Conservation (phyloP, 2,113 vertebrate genomes). For the Amblyopsis rosae region DNA sequence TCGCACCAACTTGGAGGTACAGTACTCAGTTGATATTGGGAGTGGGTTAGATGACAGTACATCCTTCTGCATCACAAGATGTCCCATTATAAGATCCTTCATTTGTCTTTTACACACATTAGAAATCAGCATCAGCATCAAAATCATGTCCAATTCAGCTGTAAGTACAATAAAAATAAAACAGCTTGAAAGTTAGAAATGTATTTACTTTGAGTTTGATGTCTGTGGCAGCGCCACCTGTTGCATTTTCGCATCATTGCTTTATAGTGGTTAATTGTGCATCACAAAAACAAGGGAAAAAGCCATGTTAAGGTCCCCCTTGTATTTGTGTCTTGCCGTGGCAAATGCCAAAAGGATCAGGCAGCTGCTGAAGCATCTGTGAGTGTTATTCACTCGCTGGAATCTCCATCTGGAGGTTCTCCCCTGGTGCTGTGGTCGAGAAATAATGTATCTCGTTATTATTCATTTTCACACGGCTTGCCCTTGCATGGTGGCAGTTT, state of each 20-base stretch:
- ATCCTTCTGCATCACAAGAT: too few species aligned
- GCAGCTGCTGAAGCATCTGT: conserved; percentile 74
- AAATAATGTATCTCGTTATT: conserved; percentile 68
- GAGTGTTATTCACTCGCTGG: conserved; percentile 54
- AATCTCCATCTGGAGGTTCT: conserved; percentile 62
- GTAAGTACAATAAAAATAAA: background rate
- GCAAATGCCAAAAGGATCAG: conserved; percentile 70
- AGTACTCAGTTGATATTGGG: too few species aligned
- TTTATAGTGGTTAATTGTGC: conserved; percentile 53
- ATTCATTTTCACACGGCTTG: conserved; percentile 58
- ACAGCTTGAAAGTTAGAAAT: background rate
- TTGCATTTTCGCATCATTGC: conserved; percentile 20
- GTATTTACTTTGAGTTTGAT: background rate
- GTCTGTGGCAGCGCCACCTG: too few species aligned
- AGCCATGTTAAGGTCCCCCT: conserved; percentile 25
- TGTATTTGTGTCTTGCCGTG: conserved; percentile 45
- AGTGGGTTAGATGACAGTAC: too few species aligned
- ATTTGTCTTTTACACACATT: too few species aligned
- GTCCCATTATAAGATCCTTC: too few species aligned
- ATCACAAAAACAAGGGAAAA: conserved; percentile 29
- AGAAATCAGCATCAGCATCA: too few species aligned
- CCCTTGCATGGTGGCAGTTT: conserved; percentile 37
- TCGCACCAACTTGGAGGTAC: too few species aligned
- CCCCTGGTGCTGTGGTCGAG: conserved; percentile 48
- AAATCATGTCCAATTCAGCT: too few species aligned